A percentile compares a stretch with the other conserved stretches of the same genome.
phyloP scores from a whole-genome alignment of 2,888 invertebrate species.

The Leptopilina syphax region DNA sequence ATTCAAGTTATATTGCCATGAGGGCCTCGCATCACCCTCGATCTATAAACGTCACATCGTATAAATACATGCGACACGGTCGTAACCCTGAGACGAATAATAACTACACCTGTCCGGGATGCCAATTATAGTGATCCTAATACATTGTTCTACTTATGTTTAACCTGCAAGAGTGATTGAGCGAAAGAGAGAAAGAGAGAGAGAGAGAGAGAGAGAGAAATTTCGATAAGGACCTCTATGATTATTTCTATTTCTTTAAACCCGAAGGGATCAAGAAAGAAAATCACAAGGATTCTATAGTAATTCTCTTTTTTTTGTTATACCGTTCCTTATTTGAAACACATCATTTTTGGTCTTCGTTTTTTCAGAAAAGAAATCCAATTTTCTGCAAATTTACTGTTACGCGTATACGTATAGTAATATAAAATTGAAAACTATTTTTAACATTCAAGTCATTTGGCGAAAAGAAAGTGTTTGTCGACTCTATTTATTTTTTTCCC shows the following conservation, averaged over 20 bases:
- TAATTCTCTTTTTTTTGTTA: not conserved
- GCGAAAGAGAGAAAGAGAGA: not conserved
- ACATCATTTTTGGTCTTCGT: not conserved
- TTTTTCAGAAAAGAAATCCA: not conserved
- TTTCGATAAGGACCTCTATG: conserved; percentile 16
- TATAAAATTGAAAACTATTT: conserved; percentile 1
- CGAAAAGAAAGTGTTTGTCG: not conserved
- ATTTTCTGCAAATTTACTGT: conserved; percentile 11
- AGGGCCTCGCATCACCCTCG: conserved; percentile 1
- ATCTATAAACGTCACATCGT: conserved; percentile 34
- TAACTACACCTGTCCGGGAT: conserved; percentile 20
- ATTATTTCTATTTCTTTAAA: not conserved
- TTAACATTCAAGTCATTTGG: not conserved
- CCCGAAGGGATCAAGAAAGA: not conserved
- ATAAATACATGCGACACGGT: conserved; percentile 29
- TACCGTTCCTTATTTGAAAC: not conserved
- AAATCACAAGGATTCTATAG: not conserved
- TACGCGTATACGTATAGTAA: not conserved
- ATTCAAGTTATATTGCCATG: not conserved
- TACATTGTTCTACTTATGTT: conserved; percentile 29
- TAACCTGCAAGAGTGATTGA: not conserved
- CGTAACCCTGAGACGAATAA: conserved; percentile 30
- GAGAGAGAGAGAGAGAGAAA: not conserved
- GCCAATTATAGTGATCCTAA: conserved; percentile 26
- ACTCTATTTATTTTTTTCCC: too few relatives aligned